These are phyloP conservation scores for Corythoichthys intestinalis DNA, from an alignment of 2,113 vertebrate species.

Conservation along the genomic window DNA sequence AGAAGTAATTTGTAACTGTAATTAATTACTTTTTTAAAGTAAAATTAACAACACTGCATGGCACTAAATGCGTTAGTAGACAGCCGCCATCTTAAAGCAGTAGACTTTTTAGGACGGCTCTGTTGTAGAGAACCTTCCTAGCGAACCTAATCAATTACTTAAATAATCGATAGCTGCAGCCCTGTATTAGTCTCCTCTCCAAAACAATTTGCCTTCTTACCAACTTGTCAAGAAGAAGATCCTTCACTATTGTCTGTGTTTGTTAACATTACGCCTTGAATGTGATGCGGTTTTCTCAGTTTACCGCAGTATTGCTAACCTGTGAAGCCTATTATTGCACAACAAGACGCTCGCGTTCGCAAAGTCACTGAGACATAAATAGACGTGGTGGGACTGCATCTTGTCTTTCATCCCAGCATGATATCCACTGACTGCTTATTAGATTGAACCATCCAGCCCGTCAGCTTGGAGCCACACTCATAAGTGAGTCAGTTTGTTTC, in stretches of 20 bases:
- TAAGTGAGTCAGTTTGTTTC: background rate
- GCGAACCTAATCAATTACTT: no score
- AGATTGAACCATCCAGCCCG: background rate
- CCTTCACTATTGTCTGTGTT: background rate
- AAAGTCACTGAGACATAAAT: conserved; percentile 1
- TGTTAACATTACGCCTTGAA: background rate
- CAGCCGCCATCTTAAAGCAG: no score
- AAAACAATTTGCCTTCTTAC: background rate
- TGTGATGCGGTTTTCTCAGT: background rate
- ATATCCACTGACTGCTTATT: conserved; percentile 4
- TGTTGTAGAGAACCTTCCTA: no score
- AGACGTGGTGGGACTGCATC: background rate
- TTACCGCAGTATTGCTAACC: background rate
- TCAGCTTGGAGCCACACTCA: background rate
- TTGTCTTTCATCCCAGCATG: background rate
- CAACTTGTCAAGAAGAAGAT: background rate
- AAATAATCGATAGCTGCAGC: no score
- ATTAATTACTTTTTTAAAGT: no score
- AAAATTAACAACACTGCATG: no score
- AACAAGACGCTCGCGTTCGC: background rate
- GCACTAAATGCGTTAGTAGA: no score
- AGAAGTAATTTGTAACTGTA: no score
- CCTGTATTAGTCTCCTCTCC: background rate
- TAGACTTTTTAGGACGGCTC: no score
- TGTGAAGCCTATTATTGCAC: background rate